A percentile compares a stretch with the other conserved stretches of the same genome.
Evolutionary conservation across 2,113 vertebrate species (phyloP).

Genomic region (Dolichotis patagonum): DNA sequence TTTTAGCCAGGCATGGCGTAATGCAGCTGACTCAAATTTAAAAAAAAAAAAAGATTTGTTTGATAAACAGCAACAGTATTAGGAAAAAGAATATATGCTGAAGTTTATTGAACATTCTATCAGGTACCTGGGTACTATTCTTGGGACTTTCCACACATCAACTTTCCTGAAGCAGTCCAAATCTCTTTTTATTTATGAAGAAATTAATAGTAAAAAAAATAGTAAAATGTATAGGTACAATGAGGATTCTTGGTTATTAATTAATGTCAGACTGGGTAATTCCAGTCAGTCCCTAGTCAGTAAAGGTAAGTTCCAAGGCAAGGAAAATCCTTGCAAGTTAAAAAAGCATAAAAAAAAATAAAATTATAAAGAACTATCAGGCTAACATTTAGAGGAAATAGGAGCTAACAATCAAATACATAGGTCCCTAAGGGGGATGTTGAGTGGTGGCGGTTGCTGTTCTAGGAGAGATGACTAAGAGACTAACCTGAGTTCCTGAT

Average conservation of each 20-base stretch:
- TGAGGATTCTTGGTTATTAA: background rate
- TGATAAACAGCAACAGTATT: background rate
- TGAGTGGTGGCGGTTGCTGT: background rate
- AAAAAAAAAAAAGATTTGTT: background rate
- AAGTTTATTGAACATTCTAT: background rate
- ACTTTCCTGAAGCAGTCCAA: background rate
- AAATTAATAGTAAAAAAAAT: constrained; percentile 12
- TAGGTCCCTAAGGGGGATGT: background rate
- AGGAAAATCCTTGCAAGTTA: background rate
- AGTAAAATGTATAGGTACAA: background rate
- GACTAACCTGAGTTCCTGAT: background rate
- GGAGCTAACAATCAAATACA: background rate
- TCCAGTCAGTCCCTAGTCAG: background rate
- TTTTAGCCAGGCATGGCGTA: background rate
- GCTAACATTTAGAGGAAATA: background rate
- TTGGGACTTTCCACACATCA: background rate
- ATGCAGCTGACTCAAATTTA: background rate
- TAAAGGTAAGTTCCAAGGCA: constrained; percentile 22
- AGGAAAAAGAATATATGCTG: background rate
- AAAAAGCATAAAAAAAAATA: constrained; percentile 34
- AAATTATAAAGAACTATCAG: background rate
- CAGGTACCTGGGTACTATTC: background rate
- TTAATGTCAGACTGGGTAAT: background rate
- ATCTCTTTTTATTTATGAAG: constrained; percentile 1
- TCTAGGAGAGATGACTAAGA: background rate